Conservation (phyloP, 2,113 vertebrate species). For the Octodon degus region DNA sequence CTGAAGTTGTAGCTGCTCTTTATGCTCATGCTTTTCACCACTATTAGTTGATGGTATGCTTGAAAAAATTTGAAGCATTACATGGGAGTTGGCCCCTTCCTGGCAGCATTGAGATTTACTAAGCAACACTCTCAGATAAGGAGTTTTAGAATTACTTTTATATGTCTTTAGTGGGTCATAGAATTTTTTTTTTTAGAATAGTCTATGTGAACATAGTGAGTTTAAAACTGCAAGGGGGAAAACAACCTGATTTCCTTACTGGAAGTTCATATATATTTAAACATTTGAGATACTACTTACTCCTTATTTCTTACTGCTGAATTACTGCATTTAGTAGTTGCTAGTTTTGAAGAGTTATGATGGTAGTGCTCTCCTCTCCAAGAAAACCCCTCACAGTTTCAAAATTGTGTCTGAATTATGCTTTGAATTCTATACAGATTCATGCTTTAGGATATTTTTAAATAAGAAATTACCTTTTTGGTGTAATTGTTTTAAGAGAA, state of each 20-base stretch:
- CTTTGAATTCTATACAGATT: constrained; percentile 41
- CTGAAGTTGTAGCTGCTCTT: background rate
- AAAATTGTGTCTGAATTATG: constrained; percentile 21
- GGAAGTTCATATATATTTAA: constrained; percentile 25
- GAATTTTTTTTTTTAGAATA: constrained; percentile 12
- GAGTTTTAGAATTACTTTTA: constrained; percentile 21
- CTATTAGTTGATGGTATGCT: background rate
- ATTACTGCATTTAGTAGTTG: background rate
- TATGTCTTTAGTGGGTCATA: constrained; percentile 9
- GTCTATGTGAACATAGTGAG: background rate
- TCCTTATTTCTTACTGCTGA: background rate
- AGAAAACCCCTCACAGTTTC: background rate
- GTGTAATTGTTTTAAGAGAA: constrained; percentile 19
- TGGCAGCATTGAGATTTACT: constrained; percentile 25
- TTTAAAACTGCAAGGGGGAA: background rate
- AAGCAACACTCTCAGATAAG: background rate
- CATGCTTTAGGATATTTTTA: constrained; percentile 49
- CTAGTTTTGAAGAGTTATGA: constrained; percentile 36
- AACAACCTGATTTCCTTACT: constrained; percentile 2
- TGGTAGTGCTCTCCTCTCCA: background rate
- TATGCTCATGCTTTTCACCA: background rate
- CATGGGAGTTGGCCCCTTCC: background rate
- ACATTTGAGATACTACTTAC: background rate
- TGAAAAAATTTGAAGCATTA: constrained; percentile 32
- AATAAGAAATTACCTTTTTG: constrained; percentile 8